phyloP scores from a whole-genome alignment of 2,797 vertebrate genomes.

The Xerus rutilus region DNA sequence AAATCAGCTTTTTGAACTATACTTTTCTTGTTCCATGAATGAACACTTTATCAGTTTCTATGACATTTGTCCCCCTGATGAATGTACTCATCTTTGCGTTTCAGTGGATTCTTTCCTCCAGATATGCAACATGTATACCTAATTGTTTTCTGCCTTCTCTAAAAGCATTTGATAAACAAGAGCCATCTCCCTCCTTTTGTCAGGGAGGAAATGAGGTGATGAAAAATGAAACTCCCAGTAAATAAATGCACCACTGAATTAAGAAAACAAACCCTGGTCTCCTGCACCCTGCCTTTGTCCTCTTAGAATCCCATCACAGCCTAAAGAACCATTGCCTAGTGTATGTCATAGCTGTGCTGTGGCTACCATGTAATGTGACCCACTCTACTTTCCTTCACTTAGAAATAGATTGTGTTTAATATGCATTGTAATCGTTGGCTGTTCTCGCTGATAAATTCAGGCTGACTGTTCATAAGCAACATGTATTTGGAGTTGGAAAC shows the following conservation, averaged over 20 bases:
- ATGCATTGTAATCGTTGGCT: not conserved
- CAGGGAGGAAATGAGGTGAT: not conserved
- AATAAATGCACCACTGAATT: not conserved
- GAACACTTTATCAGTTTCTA: not conserved
- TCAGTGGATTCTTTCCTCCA: not conserved
- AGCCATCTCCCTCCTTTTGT: not conserved
- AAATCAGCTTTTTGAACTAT: not conserved
- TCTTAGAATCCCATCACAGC: not conserved
- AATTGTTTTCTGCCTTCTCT: not conserved
- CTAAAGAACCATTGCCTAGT: accelerated
- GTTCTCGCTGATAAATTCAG: constrained; percentile 27
- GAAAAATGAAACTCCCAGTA: not conserved
- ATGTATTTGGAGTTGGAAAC: constrained; percentile 43
- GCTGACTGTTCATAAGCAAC: not conserved
- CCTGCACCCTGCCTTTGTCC: not conserved
- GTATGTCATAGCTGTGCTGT: not conserved
- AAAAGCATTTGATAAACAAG: not conserved
- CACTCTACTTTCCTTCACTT: not conserved
- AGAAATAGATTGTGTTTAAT: not conserved
- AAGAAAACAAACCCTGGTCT: not conserved
- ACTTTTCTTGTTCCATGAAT: not conserved
- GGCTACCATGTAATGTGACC: not conserved
- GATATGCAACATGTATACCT: not conserved
- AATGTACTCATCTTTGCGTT: not conserved
- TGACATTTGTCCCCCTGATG: not conserved